A percentile compares a stretch with the other conserved stretches of the same genome.
Evolutionary conservation across 2,113 vertebrate genomes (phyloP).

Genomic region (Meles meles): DNA sequence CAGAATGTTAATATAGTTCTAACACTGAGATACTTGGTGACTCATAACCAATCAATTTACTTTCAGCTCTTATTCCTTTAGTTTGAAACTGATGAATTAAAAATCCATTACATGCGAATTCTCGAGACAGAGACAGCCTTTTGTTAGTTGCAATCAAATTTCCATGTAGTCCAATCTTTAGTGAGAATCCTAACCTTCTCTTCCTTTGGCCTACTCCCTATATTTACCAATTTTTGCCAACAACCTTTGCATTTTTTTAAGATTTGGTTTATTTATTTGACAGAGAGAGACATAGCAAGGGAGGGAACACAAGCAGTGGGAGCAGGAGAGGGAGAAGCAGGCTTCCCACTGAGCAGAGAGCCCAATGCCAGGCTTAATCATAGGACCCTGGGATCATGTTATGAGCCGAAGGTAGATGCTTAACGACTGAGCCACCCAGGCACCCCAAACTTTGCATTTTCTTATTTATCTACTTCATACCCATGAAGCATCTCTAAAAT

Average conservation of each 20-base stretch:
- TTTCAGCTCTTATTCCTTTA: conserved; percentile 53
- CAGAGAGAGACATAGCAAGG: no score
- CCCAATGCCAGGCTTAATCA: no score
- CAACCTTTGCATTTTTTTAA: neutral
- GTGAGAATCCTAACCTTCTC: neutral
- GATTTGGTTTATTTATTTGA: no score
- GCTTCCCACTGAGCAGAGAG: no score
- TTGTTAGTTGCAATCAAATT: neutral
- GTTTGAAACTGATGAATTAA: conserved; percentile 37
- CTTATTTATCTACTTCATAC: neutral
- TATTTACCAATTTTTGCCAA: neutral
- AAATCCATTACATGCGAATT: conserved; percentile 10
- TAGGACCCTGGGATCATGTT: no score
- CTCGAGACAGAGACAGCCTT: neutral
- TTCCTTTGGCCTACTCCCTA: neutral
- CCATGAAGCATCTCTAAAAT: neutral
- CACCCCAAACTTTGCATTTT: neutral
- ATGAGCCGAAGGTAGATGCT: no score
- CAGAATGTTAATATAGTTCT: conserved; percentile 45
- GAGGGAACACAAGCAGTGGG: no score
- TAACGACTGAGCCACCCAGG: no score
- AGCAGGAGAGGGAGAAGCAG: no score
- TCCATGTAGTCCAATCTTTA: neutral
- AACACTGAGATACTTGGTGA: conserved; percentile 45
- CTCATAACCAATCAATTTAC: conserved; percentile 47